These are phyloP conservation scores for Anguilla pacifica DNA, from an alignment of 2,797 vertebrate species.

Conservation along the genomic window DNA sequence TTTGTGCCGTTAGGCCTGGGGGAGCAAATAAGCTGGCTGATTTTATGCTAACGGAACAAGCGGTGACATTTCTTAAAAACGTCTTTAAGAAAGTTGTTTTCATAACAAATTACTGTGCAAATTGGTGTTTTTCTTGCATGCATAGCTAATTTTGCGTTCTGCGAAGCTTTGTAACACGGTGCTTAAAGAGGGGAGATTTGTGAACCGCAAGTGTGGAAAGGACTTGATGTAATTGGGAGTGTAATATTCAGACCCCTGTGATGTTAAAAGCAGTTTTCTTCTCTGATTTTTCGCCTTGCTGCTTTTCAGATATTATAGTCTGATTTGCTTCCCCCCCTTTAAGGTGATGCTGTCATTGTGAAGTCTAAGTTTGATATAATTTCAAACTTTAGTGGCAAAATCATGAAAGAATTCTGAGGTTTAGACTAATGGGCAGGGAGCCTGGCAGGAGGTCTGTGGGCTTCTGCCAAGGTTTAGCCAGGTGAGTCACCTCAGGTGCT, in stretches of 20 bases:
- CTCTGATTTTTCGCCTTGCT: neutral
- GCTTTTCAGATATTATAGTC: neutral
- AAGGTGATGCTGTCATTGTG: neutral
- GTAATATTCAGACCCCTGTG: constrained; percentile 2
- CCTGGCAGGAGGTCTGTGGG: neutral
- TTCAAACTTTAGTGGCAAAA: neutral
- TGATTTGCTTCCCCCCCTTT: neutral
- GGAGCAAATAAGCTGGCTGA: neutral
- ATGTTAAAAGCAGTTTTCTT: neutral
- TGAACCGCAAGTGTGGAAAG: neutral
- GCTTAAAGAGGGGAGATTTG: neutral
- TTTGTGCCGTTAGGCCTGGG: neutral
- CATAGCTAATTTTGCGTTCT: neutral
- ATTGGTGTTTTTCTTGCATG: neutral
- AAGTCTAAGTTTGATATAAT: neutral
- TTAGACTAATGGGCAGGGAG: neutral
- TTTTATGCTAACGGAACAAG: neutral
- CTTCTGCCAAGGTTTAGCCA: neutral
- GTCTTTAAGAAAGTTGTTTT: no score
- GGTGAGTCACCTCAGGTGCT: neutral
- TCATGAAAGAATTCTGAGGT: neutral
- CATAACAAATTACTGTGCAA: neutral
- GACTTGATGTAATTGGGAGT: neutral
- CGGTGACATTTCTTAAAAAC: neutral
- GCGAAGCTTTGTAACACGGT: neutral